Evolutionary conservation across 1,140 invertebrate genomes (phyloP), one percentile per base, ranked within the genome.

Genomic region (Cepaea nemoralis): DNA sequence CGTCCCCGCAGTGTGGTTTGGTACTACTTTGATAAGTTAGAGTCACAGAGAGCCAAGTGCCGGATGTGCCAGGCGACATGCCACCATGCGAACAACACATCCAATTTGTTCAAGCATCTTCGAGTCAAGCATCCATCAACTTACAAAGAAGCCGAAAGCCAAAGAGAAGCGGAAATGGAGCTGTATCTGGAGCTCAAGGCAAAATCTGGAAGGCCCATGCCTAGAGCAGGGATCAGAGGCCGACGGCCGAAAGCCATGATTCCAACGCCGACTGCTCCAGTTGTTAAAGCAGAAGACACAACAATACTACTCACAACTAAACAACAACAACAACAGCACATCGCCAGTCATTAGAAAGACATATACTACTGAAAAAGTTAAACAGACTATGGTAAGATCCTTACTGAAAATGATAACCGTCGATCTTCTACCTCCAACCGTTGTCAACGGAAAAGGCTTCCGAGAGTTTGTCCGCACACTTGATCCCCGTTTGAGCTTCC

Each of bases 71-170:
- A 19, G 19, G 48, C 75, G 19, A 59, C 37, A 10, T 77, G 75
- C 37, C 75, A 77, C 39, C 75, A 77, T 77, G 75, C 75, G 16
- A 77, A 77, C 55, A 77, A 77, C 75, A 77, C 75, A 1, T 77
- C 75, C 0, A 77, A 77, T n/a, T 37, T 77, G 0, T 77, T 77
- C 50, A 77, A 77, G 24, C 75, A 77, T n/a, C 33, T 77, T 40
- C 14, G 75, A 22, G 75, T 77, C 12, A 77, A 77, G 27, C 75
- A 77, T 63, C 75, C 75, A 37, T 37, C 50, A 16, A 77, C 50
- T n/a, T 77, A 77, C 33, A 77, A 63, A 77, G 75, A 77, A 24
- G 75, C 75, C 10, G 75, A 77, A 63, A 40, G 31, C 50, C 75
- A 77, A 24, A 33, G 55, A 27, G 75, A 77, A 37, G 75, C 75